Percentiles rank a stretch among this genome's conserved stretches.
Conservation (phyloP, 2,113 vertebrate genomes). For the Dipodomys stephensi region DNA sequence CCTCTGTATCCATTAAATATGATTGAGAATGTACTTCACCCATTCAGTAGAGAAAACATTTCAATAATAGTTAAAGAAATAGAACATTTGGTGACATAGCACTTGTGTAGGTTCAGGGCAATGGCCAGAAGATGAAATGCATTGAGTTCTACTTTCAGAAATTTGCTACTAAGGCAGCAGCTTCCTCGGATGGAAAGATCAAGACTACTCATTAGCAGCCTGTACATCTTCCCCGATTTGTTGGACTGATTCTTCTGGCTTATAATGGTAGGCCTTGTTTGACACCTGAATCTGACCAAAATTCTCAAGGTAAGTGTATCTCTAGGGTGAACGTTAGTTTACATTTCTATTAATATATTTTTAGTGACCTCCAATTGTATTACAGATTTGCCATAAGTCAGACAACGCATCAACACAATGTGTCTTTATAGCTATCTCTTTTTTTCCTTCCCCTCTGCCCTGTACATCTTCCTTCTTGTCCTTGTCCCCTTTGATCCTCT, state of each 20-base stretch:
- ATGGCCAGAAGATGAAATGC: neutral
- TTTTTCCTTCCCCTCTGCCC: too few relatives aligned
- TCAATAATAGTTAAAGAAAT: neutral
- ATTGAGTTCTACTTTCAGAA: neutral
- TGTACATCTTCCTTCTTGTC: neutral
- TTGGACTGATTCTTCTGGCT: neutral
- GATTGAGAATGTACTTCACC: neutral
- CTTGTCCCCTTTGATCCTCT: accelerated
- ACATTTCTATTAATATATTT: conserved; percentile 27
- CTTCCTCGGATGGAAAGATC: neutral
- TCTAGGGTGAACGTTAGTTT: neutral
- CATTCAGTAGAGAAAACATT: neutral
- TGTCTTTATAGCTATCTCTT: neutral
- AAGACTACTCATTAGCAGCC: neutral
- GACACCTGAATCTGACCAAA: neutral
- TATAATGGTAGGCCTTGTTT: neutral
- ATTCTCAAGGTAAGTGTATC: neutral
- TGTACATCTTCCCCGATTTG: neutral
- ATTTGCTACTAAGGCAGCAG: neutral
- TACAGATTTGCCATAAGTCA: neutral
- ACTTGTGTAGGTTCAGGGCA: neutral
- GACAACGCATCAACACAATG: neutral
- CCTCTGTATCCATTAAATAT: conserved; percentile 28
- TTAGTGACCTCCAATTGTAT: conserved; percentile 8
- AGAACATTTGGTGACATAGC: neutral